Conservation (phyloP, 2,888 invertebrate genomes). For the Pteria penguin region DNA sequence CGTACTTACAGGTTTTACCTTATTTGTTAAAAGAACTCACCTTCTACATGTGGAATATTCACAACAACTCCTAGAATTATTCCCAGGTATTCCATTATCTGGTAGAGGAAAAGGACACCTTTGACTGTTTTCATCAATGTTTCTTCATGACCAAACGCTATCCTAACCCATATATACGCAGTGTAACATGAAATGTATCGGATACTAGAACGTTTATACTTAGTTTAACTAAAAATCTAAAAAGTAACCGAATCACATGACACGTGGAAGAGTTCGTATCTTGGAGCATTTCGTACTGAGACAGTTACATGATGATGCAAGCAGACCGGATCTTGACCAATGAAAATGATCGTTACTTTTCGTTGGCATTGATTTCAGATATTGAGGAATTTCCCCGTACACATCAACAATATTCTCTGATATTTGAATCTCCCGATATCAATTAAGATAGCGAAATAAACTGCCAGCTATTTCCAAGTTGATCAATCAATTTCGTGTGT, state of each 20-base stretch:
- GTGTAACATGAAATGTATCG: too few species aligned
- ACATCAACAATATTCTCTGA: background rate
- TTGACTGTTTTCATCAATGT: too few species aligned
- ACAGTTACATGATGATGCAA: background rate
- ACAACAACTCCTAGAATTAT: background rate
- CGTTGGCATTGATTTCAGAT: background rate
- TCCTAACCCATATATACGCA: too few species aligned
- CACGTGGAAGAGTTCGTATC: background rate
- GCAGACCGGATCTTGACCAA: background rate
- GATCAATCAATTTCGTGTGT: background rate
- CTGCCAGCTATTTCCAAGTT: background rate
- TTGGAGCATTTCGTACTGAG: background rate
- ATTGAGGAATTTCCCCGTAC: background rate
- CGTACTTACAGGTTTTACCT: too few species aligned
- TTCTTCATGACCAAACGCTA: too few species aligned
- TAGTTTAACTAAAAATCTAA: too few species aligned
- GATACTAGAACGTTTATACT: too few species aligned
- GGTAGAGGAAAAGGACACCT: too few species aligned
- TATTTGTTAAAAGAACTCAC: too few species aligned
- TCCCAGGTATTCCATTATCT: too few species aligned
- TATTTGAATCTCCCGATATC: background rate
- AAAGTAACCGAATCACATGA: too few species aligned
- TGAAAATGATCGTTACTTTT: background rate
- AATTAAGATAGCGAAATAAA: background rate
- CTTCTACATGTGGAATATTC: background rate